Conservation (phyloP, 2,113 vertebrate genomes). For the Brevimyrus niger region DNA sequence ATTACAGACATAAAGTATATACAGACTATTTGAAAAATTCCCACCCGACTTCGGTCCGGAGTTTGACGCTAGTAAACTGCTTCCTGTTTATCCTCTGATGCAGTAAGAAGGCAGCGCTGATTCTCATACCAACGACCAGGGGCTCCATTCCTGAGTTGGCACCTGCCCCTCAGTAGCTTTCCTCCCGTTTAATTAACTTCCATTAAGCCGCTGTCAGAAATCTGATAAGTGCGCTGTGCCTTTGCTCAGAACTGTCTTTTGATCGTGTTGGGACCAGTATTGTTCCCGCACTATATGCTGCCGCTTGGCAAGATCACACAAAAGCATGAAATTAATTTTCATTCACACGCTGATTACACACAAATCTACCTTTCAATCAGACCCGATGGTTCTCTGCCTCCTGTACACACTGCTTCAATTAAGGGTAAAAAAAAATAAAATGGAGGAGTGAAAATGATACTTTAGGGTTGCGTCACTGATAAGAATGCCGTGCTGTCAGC, state of each 20-base stretch:
- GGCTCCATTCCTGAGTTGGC: neutral
- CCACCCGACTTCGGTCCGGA: neutral
- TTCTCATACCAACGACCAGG: neutral
- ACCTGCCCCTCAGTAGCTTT: neutral
- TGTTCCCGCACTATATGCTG: neutral
- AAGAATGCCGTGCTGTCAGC: neutral
- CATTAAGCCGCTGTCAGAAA: neutral
- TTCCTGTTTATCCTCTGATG: neutral
- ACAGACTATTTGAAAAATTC: neutral
- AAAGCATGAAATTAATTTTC: conserved; percentile 4
- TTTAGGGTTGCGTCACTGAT: neutral
- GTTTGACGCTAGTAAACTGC: neutral
- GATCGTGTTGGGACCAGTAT: neutral
- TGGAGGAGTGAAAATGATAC: neutral
- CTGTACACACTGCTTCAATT: neutral
- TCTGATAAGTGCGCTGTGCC: neutral
- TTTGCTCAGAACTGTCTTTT: neutral
- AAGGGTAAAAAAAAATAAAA: neutral
- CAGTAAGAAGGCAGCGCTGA: neutral
- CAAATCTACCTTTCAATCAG: neutral
- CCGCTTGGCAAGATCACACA: neutral
- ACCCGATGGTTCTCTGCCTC: neutral
- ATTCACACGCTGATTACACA: neutral
- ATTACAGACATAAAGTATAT: neutral
- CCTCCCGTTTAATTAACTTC: neutral